phyloP scores from a whole-genome alignment of 2,797 vertebrate genomes.

The Staurois parvus region DNA sequence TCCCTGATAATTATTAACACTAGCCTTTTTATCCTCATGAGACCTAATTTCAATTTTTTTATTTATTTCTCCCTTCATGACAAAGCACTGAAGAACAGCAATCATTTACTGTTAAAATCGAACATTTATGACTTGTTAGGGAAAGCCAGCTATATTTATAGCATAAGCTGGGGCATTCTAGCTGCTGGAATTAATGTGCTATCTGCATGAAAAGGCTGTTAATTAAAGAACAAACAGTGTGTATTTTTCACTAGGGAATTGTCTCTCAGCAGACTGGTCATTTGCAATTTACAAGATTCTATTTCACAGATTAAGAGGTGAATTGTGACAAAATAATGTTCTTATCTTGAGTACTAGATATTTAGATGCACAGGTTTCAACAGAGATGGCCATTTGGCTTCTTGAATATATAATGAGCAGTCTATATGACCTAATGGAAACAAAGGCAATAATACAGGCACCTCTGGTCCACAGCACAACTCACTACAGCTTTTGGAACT shows the following conservation, averaged over 20 bases:
- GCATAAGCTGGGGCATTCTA: conserved; percentile 67
- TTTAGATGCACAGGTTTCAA: conserved; percentile 62
- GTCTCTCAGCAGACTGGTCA: conserved; percentile 72
- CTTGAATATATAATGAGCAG: not conserved
- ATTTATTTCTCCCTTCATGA: conserved; percentile 70
- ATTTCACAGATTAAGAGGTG: conserved; percentile 69
- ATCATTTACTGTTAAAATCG: conserved; percentile 69
- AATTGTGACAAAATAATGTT: conserved; percentile 68
- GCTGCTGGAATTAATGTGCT: conserved; percentile 68
- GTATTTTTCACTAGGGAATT: conserved; percentile 72
- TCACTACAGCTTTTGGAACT: too few relatives aligned
- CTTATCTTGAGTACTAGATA: conserved; percentile 63
- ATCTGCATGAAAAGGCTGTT: conserved; percentile 73
- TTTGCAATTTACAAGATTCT: conserved; percentile 75
- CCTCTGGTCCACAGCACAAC: too few relatives aligned
- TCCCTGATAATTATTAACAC: conserved; percentile 94
- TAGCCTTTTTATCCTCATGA: conserved; percentile 92
- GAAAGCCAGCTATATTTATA: conserved; percentile 69
- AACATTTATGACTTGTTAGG: conserved; percentile 71
- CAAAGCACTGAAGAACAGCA: conserved; percentile 70
- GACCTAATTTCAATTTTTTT: conserved; percentile 79
- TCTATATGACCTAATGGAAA: too few relatives aligned
- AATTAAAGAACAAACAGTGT: conserved; percentile 75
- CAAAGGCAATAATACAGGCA: too few relatives aligned
- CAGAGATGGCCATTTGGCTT: not conserved